Conservation (phyloP, 2,797 vertebrate species). For the Enteromius radiatus region DNA sequence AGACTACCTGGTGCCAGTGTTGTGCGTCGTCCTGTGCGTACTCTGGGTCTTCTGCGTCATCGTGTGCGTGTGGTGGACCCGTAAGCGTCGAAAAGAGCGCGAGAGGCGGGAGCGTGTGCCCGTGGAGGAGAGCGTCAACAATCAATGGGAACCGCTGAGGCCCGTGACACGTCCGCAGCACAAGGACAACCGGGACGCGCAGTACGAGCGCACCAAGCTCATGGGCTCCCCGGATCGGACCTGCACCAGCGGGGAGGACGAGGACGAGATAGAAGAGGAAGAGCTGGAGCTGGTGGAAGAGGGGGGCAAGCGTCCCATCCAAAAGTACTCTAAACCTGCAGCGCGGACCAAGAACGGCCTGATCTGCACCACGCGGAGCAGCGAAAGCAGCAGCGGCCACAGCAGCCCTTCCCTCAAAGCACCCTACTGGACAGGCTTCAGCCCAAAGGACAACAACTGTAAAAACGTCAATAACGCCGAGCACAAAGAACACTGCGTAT, state of each 20-base stretch:
- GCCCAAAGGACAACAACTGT: conserved; percentile 95
- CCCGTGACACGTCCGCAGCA: conserved; percentile 84
- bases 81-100: conserved; percentile 96
- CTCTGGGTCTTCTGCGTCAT: conserved; percentile 91
- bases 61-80: conserved; percentile 95
- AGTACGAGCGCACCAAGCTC: conserved; percentile 93
- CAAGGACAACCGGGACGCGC: conserved; percentile 88
- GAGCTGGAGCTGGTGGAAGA: conserved; percentile 71
- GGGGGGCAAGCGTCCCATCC: conserved; percentile 84
- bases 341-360: conserved; percentile 79
- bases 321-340: conserved; percentile 84
- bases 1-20: conserved; percentile 90
- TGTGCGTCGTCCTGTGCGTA: conserved; percentile 86
- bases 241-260: conserved; percentile 77
- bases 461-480: conserved; percentile 84
- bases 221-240: conserved; percentile 86
- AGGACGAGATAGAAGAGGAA: conserved; percentile 77
- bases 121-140: conserved; percentile 86
- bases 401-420: conserved; percentile 80
- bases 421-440: conserved; percentile 83
- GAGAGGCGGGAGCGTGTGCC: conserved; percentile 77
- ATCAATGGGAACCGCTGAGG: conserved; percentile 94
- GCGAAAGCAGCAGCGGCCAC: conserved; percentile 50
- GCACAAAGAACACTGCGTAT: conserved; percentile 85
- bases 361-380: conserved; percentile 82